phyloP scores from a whole-genome alignment of 2,888 invertebrate genomes.

The Perizoma flavofasciatum region DNA sequence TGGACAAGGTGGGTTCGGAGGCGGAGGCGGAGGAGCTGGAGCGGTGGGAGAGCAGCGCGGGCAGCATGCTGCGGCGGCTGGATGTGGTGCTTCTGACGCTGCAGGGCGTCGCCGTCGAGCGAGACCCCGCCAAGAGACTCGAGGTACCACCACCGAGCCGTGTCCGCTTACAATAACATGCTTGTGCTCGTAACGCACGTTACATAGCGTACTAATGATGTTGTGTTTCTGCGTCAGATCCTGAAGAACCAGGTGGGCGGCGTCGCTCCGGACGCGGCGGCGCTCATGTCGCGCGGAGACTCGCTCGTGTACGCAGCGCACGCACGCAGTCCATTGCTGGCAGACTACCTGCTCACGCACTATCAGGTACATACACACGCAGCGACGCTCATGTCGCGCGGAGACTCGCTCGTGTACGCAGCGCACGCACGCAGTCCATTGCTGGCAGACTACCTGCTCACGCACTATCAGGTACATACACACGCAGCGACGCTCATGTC shows the following conservation, averaged over 20 bases:
- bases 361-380: constrained; percentile 81
- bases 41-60: constrained; percentile 50
- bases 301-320: constrained; percentile 89
- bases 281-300: constrained; percentile 90
- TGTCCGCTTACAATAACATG: neutral
- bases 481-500: constrained; percentile 90
- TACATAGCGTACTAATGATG: too few species aligned
- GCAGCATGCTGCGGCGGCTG: constrained; percentile 77
- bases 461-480: constrained; percentile 69
- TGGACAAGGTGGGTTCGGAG: too few species aligned
- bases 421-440: constrained; percentile 83
- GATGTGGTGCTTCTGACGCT: constrained; percentile 84
- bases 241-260: constrained; percentile 85
- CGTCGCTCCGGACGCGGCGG: constrained; percentile 90
- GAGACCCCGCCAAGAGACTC: constrained; percentile 85
- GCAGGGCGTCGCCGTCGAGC: constrained; percentile 82
- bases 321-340: constrained; percentile 78
- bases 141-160: constrained; percentile 75
- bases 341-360: constrained; percentile 81
- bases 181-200: too few species aligned
- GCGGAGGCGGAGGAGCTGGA: constrained; percentile 41
- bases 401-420: constrained; percentile 89
- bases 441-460: constrained; percentile 83
- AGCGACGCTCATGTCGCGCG: constrained; percentile 89
- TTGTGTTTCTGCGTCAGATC: constrained; percentile 63